A percentile compares a stretch with the other conserved stretches of the same genome.
phyloP scores from a whole-genome alignment of 2,113 vertebrate genomes.

The Ochotona princeps region DNA sequence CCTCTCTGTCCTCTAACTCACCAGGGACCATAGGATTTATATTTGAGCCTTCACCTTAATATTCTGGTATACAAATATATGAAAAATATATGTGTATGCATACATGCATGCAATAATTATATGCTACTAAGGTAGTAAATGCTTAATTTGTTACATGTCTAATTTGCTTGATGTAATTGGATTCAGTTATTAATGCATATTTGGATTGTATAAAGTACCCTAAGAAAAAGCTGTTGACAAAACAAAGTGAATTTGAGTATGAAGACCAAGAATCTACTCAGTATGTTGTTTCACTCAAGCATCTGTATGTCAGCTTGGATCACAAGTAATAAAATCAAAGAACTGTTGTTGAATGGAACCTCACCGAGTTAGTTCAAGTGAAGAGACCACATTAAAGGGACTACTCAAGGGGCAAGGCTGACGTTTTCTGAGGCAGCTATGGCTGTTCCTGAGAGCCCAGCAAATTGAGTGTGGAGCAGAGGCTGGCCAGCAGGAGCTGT shows the following conservation, averaged over 20 bases:
- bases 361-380: neutral
- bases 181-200: neutral
- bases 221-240: neutral
- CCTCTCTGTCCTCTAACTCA: neutral
- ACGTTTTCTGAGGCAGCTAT: neutral
- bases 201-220: neutral
- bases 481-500: neutral
- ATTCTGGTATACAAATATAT: neutral
- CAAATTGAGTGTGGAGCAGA: too few relatives aligned
- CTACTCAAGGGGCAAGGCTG: neutral
- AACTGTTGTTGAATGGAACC: neutral
- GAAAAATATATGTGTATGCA: too few relatives aligned
- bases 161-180: neutral
- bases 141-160: too few relatives aligned
- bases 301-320: neutral
- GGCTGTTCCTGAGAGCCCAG: neutral
- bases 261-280: neutral
- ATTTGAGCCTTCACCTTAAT: neutral
- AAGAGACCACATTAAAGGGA: neutral
- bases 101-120: too few relatives aligned
- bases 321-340: neutral
- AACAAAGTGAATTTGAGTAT: neutral
- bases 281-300: conserved; percentile 4
- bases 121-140: too few relatives aligned
- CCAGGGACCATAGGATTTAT: neutral